Base-by-base conservation (phyloP, 2,888 invertebrate genomes). In the Melipona beecheii region DNA sequence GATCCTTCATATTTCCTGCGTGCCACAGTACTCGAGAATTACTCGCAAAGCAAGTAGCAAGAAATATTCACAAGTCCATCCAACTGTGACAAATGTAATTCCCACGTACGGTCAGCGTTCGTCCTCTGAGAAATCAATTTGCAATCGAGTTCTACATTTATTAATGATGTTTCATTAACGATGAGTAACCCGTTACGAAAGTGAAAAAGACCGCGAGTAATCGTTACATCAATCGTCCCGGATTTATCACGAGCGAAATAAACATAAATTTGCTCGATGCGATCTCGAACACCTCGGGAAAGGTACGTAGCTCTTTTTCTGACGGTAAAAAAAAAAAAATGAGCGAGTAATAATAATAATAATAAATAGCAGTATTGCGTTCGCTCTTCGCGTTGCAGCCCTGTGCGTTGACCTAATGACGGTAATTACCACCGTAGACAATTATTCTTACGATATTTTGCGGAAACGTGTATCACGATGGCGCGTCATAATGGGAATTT, bases 361-460 rank as follows among this genome's bases (percentile, higher is more conserved):
- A 65, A 69, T 19, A 19, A 58, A 49, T 24, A 31, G n/a, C 19
- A 50, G 24, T 58, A 50, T 62, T 36, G 11, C 21, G 36, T 49
- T 56, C 21, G 58, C 24, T 27, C 50, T 70, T 19, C 58, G 31
- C n/a, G 17, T 21, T 19, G n/a, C 49, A 17, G 17, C 19, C 43
- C 6, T 49, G n/a, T 60, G 17, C 36, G n/a, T 62, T 13, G 43
- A 49, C 31, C 27, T 76, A 76, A 77, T 76, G 21, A 65, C 76
- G 11, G 24, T 27, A 71, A 77, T 70, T 80, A 76, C 65, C 19
- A 15, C 21, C 24, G 49, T 52, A 24, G n/a, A 73, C 36, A 64
- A 52, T 73, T 64, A 73, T 62, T 64, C 73, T 50, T 73, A 27
- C 6, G n/a, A 50, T 52, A 73, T 52, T n/a, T 71, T 36, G 66